phyloP scores from a whole-genome alignment of 2,797 vertebrate species.

The Podarcis lilfordi region DNA sequence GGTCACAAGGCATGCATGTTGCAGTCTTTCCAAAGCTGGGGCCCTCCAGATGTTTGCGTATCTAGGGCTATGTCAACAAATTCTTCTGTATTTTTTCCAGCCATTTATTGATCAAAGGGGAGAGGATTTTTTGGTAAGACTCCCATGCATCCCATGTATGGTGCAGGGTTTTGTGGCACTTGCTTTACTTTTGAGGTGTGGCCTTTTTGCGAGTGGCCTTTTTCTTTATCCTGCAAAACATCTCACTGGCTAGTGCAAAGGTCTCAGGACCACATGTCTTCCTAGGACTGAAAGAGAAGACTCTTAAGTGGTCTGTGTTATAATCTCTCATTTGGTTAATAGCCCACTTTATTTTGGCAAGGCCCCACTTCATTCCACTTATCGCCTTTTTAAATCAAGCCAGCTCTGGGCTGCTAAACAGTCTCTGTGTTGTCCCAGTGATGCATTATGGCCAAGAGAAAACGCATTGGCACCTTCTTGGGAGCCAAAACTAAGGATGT shows the following conservation, averaged over 20 bases:
- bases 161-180: too few species aligned
- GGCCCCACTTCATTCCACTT: conserved; percentile 37
- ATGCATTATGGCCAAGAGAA: not conserved
- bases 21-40: not conserved
- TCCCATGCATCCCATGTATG: too few species aligned
- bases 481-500: not conserved
- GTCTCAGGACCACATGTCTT: not conserved
- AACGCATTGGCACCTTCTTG: conserved; percentile 6
- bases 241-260: not conserved
- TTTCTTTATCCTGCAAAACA: not conserved
- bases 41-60: too few species aligned
- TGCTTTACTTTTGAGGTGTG: too few species aligned
- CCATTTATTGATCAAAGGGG: too few species aligned
- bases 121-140: too few species aligned
- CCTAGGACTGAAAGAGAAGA: not conserved
- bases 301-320: not conserved
- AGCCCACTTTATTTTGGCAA: conserved; percentile 46
- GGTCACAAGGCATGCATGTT: not conserved
- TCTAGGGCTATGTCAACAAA: too few species aligned
- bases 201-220: not conserved
- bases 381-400: conserved; percentile 51
- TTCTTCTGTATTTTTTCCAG: too few species aligned
- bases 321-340: conserved; percentile 31
- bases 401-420: conserved; percentile 1
- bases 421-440: conserved; percentile 21